A percentile compares a stretch with the other conserved stretches of the same genome.
Evolutionary conservation across 2,888 invertebrate genomes (phyloP).

Genomic region (Drosophila ustulata): DNA sequence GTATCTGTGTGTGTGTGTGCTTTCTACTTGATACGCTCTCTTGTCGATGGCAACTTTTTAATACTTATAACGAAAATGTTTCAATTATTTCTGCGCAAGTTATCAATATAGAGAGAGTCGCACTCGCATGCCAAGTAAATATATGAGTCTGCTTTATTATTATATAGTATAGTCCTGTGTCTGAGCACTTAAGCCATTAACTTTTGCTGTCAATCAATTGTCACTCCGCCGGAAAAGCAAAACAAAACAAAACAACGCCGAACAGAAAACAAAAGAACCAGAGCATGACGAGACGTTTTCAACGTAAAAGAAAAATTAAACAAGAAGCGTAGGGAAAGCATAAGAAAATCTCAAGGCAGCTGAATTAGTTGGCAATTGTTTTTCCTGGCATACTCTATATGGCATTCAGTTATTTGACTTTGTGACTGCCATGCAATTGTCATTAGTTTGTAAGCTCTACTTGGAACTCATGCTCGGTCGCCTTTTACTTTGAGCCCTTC

Average conservation of each 20-base stretch:
- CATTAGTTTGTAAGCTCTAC: constrained; percentile 4
- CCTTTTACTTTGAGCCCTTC: background rate
- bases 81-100: constrained; percentile 62
- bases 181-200: constrained; percentile 67
- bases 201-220: constrained; percentile 79
- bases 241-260: constrained; percentile 31
- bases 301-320: constrained; percentile 24
- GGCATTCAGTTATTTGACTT: background rate
- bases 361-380: constrained; percentile 23
- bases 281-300: constrained; percentile 66
- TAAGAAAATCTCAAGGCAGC: constrained; percentile 13
- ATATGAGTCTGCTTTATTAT: constrained; percentile 16
- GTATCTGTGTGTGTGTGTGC: constrained; percentile 39
- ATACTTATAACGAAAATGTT: constrained; percentile 53
- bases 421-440: background rate
- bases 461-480: background rate
- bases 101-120: constrained; percentile 15
- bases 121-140: background rate
- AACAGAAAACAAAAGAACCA: constrained; percentile 25
- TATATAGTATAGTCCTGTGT: constrained; percentile 18
- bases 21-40: constrained; percentile 48
- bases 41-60: constrained; percentile 48
- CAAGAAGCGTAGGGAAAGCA: constrained; percentile 13
- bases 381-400: background rate
- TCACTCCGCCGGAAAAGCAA: constrained; percentile 54